phyloP scores from a whole-genome alignment of 1,140 invertebrate genomes.

The Holotrichia oblita region DNA sequence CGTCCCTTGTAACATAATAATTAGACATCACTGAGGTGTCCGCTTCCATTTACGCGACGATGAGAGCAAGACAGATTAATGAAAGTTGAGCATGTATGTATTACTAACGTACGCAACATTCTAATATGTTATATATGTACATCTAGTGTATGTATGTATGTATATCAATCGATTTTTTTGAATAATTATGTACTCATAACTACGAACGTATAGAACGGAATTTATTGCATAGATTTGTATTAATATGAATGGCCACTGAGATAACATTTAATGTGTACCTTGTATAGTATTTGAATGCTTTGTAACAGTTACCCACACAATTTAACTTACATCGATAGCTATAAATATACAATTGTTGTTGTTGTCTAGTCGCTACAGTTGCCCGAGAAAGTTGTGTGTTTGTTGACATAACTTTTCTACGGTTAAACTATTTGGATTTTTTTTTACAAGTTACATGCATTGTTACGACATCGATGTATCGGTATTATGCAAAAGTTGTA shows the following conservation, averaged over 20 bases:
- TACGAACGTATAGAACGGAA: background rate
- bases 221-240: background rate
- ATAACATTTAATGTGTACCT: background rate
- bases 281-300: background rate
- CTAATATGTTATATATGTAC: background rate
- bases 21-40: background rate
- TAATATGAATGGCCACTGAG: background rate
- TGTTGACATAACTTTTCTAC: background rate
- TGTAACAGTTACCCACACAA: conserved; percentile 12
- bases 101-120: background rate
- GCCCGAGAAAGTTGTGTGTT: conserved; percentile 17
- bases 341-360: conserved; percentile 18
- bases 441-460: background rate
- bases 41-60: background rate
- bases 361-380: background rate
- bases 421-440: conserved; percentile 2
- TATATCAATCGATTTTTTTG: too few relatives aligned
- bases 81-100: background rate
- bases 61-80: background rate
- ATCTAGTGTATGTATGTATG: too few relatives aligned
- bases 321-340: background rate
- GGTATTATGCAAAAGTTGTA: background rate
- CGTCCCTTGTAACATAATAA: background rate
- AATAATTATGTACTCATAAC: background rate
- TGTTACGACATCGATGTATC: conserved; percentile 5